Conservation (phyloP, 2,888 invertebrate genomes). For the Deilephila porcellus region DNA sequence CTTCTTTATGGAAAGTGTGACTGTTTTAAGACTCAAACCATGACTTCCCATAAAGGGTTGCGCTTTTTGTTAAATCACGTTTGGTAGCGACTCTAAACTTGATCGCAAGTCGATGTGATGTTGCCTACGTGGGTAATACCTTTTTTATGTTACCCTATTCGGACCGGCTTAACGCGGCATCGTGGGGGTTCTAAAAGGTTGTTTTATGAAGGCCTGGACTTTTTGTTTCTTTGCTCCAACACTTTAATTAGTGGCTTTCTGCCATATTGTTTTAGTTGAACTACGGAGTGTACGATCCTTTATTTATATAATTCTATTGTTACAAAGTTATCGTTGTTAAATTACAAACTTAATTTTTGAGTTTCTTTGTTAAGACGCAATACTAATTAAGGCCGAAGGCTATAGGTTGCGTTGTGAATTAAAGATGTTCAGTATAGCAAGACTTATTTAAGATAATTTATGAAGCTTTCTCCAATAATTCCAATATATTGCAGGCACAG, state of each 20-base stretch:
- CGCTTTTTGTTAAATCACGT: conserved; percentile 79
- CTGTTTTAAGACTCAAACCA: conserved; percentile 75
- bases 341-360: not conserved
- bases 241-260: conserved; percentile 76
- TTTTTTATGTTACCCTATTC: conserved; percentile 67
- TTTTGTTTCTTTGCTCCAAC: conserved; percentile 72
- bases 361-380: not conserved
- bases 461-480: no score
- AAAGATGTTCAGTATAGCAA: not conserved
- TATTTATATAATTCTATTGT: conserved; percentile 36
- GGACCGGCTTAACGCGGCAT: conserved; percentile 56
- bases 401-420: not conserved
- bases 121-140: conserved; percentile 59
- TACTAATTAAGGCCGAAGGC: not conserved
- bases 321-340: conserved; percentile 6
- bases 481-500: no score
- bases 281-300: conserved; percentile 40
- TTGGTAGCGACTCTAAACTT: conserved; percentile 66
- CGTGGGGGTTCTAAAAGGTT: conserved; percentile 80
- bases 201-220: conserved; percentile 63
- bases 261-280: conserved; percentile 67
- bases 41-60: conserved; percentile 82
- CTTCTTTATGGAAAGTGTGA: conserved; percentile 81
- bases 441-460: not conserved
- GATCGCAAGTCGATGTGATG: conserved; percentile 70